Conservation (phyloP, 2,113 vertebrate genomes). For the Leptobrachium ailaonicum region DNA sequence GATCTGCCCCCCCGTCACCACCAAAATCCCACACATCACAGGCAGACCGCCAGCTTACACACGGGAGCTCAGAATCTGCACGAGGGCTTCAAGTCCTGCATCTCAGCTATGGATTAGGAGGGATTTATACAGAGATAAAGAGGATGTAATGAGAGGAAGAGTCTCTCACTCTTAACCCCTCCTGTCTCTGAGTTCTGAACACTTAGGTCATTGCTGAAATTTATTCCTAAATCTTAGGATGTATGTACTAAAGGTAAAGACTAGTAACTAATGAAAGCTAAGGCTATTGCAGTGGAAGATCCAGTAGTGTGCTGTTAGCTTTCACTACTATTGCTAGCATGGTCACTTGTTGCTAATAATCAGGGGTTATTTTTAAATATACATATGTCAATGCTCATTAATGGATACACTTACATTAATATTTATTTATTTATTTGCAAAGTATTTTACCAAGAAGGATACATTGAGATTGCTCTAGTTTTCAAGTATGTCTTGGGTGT, state of each 20-base stretch:
- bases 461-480: no score
- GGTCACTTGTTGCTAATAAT: no score
- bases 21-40: conserved; percentile 42
- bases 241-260: background rate
- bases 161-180: conserved; percentile 29
- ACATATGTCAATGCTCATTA: no score
- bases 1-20: conserved; percentile 19
- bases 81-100: conserved; percentile 15
- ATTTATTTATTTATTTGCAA: no score
- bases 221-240: background rate
- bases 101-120: conserved; percentile 38
- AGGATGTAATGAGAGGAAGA: conserved; percentile 45
- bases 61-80: conserved; percentile 5
- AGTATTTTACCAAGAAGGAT: no score
- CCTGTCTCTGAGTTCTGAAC: background rate
- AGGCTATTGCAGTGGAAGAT: background rate
- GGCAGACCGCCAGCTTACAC: conserved; percentile 30
- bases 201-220: background rate
- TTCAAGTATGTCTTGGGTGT: no score
- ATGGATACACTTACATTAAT: no score
- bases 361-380: no score
- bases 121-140: conserved; percentile 46
- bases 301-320: no score
- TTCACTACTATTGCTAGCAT: no score
- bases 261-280: background rate